phyloP scores from a whole-genome alignment of 2,888 invertebrate genomes.

The Megaustenia siamemsis region DNA sequence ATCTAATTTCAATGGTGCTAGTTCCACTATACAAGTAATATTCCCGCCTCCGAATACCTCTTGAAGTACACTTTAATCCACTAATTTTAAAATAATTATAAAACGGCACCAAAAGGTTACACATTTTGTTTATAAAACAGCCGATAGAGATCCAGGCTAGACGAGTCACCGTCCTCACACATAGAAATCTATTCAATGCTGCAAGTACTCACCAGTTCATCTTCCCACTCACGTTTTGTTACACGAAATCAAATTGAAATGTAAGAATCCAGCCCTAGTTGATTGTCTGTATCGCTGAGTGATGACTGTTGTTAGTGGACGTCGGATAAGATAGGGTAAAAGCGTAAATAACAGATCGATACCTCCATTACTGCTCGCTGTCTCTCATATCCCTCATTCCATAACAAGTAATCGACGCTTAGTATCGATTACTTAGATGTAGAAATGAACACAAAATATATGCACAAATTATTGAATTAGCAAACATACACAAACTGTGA shows the following conservation, averaged over 20 bases:
- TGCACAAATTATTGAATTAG: neutral
- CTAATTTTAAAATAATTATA: too few relatives aligned
- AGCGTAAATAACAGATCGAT: slow-evolving; percentile 22
- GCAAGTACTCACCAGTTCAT: slow-evolving; percentile 4
- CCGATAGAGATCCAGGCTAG: too few relatives aligned
- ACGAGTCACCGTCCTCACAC: too few relatives aligned
- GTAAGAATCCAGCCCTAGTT: neutral
- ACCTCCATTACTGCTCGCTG: neutral
- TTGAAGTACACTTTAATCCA: too few relatives aligned
- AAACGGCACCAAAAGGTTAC: too few relatives aligned
- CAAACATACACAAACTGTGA: neutral
- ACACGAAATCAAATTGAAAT: neutral
- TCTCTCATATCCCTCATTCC: neutral
- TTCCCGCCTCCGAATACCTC: too few relatives aligned
- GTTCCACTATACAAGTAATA: too few relatives aligned
- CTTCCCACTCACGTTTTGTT: neutral
- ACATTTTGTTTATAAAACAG: too few relatives aligned
- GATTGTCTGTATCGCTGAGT: neutral
- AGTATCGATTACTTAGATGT: slow-evolving; percentile 10
- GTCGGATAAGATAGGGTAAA: slow-evolving; percentile 10
- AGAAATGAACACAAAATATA: neutral
- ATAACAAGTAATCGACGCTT: neutral
- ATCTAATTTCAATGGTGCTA: too few relatives aligned
- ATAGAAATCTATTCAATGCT: neutral
- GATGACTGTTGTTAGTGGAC: neutral